phyloP scores from a whole-genome alignment of 1,140 invertebrate species.

The Pinna nobilis region DNA sequence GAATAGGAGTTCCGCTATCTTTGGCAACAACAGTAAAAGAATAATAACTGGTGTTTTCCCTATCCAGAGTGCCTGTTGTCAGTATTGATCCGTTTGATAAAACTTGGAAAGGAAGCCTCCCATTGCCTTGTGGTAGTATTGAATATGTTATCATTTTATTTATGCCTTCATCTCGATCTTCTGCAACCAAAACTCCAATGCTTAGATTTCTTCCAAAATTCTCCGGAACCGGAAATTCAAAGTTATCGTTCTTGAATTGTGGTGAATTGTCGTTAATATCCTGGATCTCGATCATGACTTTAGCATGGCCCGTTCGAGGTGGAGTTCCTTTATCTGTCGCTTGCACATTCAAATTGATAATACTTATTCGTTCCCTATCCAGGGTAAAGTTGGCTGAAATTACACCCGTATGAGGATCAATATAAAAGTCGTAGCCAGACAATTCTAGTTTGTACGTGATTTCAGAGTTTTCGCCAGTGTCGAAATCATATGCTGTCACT shows the following conservation, averaged over 20 bases:
- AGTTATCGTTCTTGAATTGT: slow-evolving; percentile 79
- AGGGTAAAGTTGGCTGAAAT: slow-evolving; percentile 41
- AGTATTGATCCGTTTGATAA: slow-evolving; percentile 91
- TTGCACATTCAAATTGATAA: slow-evolving; percentile 84
- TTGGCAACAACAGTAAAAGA: slow-evolving; percentile 88
- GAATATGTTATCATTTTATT: slow-evolving; percentile 80
- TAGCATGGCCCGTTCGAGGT: slow-evolving; percentile 91
- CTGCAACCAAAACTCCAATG: slow-evolving; percentile 70
- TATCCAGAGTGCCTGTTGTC: slow-evolving; percentile 92
- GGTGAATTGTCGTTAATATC: slow-evolving; percentile 96
- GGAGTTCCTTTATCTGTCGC: slow-evolving; percentile 73
- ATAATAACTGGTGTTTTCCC: slow-evolving; percentile 87
- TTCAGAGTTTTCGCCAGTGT: slow-evolving; percentile 89
- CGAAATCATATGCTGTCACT: slow-evolving; percentile 90
- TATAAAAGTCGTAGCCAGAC: slow-evolving; percentile 31
- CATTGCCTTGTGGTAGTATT: slow-evolving; percentile 37
- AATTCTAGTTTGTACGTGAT: slow-evolving; percentile 59
- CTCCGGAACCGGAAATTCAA: slow-evolving; percentile 53
- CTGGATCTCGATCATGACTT: slow-evolving; percentile 89
- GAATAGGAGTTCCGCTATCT: slow-evolving; percentile 59
- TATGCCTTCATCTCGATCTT: slow-evolving; percentile 90
- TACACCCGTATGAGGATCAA: slow-evolving; percentile 48
- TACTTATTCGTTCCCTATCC: slow-evolving; percentile 50
- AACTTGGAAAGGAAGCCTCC: slow-evolving; percentile 50
- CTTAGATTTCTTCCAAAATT: slow-evolving; percentile 28